Conservation (phyloP, 2,797 vertebrate genomes). For the Tangara arthus region DNA sequence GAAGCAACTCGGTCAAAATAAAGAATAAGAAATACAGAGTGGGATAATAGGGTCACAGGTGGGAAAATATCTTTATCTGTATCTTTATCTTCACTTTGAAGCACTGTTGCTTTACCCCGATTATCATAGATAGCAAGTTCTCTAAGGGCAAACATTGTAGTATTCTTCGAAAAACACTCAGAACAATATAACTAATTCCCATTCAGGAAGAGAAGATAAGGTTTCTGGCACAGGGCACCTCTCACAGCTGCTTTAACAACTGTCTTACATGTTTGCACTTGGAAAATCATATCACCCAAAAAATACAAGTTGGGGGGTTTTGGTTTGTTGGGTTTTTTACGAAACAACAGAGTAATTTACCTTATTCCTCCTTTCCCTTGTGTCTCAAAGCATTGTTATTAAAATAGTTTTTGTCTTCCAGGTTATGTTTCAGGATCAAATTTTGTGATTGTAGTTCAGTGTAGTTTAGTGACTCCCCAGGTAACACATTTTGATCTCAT, state of each 20-base stretch:
- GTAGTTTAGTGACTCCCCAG: neutral
- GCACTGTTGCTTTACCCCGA: neutral
- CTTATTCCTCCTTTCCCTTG: neutral
- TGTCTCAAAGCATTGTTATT: neutral
- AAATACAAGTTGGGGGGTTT: neutral
- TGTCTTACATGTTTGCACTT: accelerated
- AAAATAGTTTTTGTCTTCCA: neutral
- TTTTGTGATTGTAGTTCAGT: neutral
- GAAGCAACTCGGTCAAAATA: neutral
- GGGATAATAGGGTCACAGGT: neutral
- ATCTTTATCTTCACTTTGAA: conserved; percentile 32
- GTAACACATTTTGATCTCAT: neutral
- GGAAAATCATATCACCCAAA: neutral
- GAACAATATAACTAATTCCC: neutral
- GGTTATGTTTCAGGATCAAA: neutral
- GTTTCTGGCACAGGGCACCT: neutral
- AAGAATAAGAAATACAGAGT: neutral
- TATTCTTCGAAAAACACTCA: neutral
- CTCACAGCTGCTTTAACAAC: neutral
- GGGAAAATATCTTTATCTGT: neutral
- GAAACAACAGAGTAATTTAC: neutral
- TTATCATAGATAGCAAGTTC: neutral
- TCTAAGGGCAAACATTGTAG: neutral
- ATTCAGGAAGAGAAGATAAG: neutral
- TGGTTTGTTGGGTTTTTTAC: neutral